Evolutionary conservation across 2,113 vertebrate species (phyloP), one percentile per base, ranked within the genome.

Genomic region (Paedocypris sp.): DNA sequence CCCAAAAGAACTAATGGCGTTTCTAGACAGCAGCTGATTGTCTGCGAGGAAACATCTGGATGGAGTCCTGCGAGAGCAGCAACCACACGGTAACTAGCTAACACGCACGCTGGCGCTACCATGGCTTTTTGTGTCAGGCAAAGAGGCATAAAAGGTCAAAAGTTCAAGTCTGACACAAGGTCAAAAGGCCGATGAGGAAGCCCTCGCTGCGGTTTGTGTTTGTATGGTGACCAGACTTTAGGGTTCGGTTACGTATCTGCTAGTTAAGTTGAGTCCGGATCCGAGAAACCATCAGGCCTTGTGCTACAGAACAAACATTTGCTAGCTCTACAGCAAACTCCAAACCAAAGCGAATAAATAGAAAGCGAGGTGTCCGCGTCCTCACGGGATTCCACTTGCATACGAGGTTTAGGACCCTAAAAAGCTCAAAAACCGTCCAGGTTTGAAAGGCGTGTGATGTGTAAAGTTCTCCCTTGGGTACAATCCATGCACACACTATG

Each of bases 1-100:
- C 25, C 29, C 26, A 10, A 42, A 43, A 54, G 15, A 59, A 57
- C 26, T 54, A 35, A 68, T n/a, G 11, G 65, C 77, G 63, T 65
- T 29, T 29, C 19, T 39, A 43, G 50, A 67, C 56, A 51, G 60
- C 53, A 58, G 46, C 29, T 36, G 68, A 67, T 67, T 67, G 31
- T 70, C 65, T 45, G 36, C 7, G 45, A 57, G 48, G 33, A 58
- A 58, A 43, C 53, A 28, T 69, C 57, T 47, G 73, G 69, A 59
- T 2, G 36, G 13, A 28, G 26, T 33, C 52, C 39, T 2, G 13
- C 36, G 12, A 25, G 23, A 26, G 57, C 32, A 46, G 56, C 52
- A 53, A 28, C 23, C 51, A 19, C 42, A 41, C 25, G 1, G 16
- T 28, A 9, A 32, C 26, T 13, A 43, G 42, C 28, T 42, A 42